Evolutionary conservation across 2,113 vertebrate species (phyloP).

Genomic region (Xiphias gladius): DNA sequence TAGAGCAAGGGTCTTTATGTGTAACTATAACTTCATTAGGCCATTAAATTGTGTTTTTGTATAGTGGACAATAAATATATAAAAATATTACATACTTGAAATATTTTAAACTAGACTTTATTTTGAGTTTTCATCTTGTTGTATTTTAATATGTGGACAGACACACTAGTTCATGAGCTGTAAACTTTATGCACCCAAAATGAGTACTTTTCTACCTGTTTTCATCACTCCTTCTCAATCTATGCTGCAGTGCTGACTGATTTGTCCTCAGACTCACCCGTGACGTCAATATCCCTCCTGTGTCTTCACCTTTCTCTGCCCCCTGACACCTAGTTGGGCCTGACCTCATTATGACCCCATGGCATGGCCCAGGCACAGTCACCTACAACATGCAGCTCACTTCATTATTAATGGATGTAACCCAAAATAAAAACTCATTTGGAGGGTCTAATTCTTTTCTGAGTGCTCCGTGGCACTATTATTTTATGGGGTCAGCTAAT

Average conservation of each 20-base stretch:
- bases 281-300: not conserved
- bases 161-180: not conserved
- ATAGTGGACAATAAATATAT: not conserved
- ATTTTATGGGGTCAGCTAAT: slow-evolving; percentile 78
- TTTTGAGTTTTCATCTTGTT: not conserved
- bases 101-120: not conserved
- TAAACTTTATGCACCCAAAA: not conserved
- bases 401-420: slow-evolving; percentile 63
- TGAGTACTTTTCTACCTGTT: not conserved
- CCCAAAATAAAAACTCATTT: slow-evolving; percentile 78
- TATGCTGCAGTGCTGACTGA: slow-evolving; percentile 7
- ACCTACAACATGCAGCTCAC: slow-evolving; percentile 25
- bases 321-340: slow-evolving; percentile 39
- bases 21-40: not conserved
- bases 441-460: slow-evolving; percentile 58
- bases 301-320: slow-evolving; percentile 33
- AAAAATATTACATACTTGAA: not conserved
- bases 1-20: not conserved
- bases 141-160: not conserved
- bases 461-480: slow-evolving; percentile 58
- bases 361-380: slow-evolving; percentile 25
- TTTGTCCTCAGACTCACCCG: slow-evolving; percentile 2
- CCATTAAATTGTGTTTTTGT: not conserved
- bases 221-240: not conserved
- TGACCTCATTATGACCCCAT: slow-evolving; percentile 55